Conservation (phyloP, 1,140 invertebrate genomes). For the Lasioglossum albipes region DNA sequence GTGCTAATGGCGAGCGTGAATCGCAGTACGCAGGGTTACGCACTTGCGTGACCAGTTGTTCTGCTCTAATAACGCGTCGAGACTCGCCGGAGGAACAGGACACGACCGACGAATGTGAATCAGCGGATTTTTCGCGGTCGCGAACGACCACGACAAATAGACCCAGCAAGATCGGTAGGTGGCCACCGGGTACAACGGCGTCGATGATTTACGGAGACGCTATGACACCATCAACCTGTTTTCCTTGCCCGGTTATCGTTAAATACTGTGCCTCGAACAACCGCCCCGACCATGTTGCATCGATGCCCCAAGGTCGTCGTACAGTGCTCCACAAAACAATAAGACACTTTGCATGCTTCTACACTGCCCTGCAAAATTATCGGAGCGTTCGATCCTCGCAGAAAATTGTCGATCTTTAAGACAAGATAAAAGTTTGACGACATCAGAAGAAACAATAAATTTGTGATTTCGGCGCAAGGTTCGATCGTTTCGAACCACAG, state of each 20-base stretch:
- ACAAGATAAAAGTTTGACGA: no score
- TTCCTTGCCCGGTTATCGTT: constrained; percentile 29
- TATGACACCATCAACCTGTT: constrained; percentile 25
- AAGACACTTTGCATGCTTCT: no score
- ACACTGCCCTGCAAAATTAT: no score
- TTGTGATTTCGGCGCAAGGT: no score
- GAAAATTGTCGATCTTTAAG: no score
- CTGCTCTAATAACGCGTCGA: constrained; percentile 29
- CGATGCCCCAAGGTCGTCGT: constrained; percentile 30
- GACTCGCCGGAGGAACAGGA: no score
- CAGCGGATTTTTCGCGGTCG: not conserved
- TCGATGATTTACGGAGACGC: constrained; percentile 17
- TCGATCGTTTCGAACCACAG: no score
- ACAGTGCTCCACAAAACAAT: not conserved
- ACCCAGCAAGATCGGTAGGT: constrained; percentile 2
- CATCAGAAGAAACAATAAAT: no score
- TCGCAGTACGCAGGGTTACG: not conserved
- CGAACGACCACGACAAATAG: not conserved
- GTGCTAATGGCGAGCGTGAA: constrained; percentile 33
- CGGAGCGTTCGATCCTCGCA: no score
- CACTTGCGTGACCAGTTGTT: constrained; percentile 23
- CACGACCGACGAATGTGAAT: not conserved
- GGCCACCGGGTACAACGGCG: not conserved
- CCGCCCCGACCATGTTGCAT: not conserved
- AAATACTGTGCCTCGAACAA: not conserved